Evolutionary conservation across 2,113 vertebrate species (phyloP), one percentile per base, ranked within the genome.

Genomic region (Macrotus californicus): DNA sequence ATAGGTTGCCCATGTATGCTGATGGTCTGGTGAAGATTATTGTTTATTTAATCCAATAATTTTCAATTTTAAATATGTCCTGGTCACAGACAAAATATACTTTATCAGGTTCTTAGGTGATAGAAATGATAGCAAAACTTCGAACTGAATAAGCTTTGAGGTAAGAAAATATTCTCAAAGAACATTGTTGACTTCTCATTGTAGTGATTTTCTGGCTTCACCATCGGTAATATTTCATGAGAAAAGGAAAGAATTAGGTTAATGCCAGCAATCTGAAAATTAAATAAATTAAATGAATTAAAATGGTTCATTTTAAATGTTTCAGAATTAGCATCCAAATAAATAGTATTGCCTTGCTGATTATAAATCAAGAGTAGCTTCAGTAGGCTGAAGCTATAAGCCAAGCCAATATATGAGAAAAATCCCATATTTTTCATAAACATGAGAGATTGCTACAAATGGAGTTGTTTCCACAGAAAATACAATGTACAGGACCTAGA

Each of bases 271-370:
- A 61, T 46, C 21, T 91, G 86, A 83, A 97, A 80, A 56, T 86
- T 75, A 89, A 93, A 31, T 39, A 94, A 77, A 70, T 84, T 48
- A 91, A 48, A 46, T 87, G 13, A 93, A 70, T 76, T 87, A 67
- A 87, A 96, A 95, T 77, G 8, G 29, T 0, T 56, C 43, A 54
- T 88, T 95, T 26, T 80, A 85, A 88, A 82, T 91, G 59, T 76
- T 79, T 87, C 31, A 87, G 61, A 89, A 56, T 39, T 83, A 80
- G 6, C 34, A 66, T 93, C 15, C 41, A 79, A 88, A 73, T 67
- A 92, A 93, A 89, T 85, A 95, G 36, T 6, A 82, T 88, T 79
- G 50, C 18, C 13, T 91, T 48, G 8, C 29, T 85, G 14, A 39
- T 91, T 86, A 76, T 6, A 91, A 80, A 26, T 70, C 34, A 41